A percentile compares a stretch with the other conserved stretches of the same genome.
Conservation (phyloP, 1,140 invertebrate genomes). For the Pogonognathellus flavescens region DNA sequence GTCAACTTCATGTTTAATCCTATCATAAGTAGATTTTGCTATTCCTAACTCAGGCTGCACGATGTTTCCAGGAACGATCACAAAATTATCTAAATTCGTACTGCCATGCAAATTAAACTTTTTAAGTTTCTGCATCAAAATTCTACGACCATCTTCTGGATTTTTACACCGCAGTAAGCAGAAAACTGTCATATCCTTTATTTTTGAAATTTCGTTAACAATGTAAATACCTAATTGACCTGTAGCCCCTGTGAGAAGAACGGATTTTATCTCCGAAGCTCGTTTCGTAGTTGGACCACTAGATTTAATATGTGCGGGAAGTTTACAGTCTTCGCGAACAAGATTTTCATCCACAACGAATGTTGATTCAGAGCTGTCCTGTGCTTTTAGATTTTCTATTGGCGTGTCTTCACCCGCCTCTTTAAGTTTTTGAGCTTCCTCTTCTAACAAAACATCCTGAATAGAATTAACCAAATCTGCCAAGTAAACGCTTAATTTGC, state of each 20-base stretch:
- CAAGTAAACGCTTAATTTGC: slow-evolving; percentile 37
- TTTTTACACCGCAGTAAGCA: slow-evolving; percentile 33
- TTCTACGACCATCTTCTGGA: background rate
- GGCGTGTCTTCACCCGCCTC: background rate
- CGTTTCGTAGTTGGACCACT: background rate
- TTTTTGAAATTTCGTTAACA: slow-evolving; percentile 10
- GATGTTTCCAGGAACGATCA: slow-evolving; percentile 13
- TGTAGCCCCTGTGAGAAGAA: slow-evolving; percentile 55
- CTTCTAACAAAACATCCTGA: slow-evolving; percentile 12
- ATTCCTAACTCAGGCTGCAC: slow-evolving; percentile 22
- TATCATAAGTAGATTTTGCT: background rate
- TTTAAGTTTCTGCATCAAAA: slow-evolving; percentile 23
- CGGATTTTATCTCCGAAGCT: slow-evolving; percentile 4
- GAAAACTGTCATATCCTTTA: background rate
- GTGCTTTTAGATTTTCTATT: background rate
- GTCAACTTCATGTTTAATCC: slow-evolving; percentile 37
- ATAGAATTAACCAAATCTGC: slow-evolving; percentile 37
- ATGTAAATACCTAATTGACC: slow-evolving; percentile 51
- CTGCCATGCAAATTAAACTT: background rate
- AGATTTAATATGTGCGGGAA: background rate
- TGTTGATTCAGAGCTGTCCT: background rate
- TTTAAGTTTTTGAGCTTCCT: background rate
- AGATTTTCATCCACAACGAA: background rate
- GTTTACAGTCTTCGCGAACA: background rate
- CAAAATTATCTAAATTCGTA: background rate